phyloP scores from a whole-genome alignment of 92 coral and sea anemone species.

The Umimayanthus chanpuru region DNA sequence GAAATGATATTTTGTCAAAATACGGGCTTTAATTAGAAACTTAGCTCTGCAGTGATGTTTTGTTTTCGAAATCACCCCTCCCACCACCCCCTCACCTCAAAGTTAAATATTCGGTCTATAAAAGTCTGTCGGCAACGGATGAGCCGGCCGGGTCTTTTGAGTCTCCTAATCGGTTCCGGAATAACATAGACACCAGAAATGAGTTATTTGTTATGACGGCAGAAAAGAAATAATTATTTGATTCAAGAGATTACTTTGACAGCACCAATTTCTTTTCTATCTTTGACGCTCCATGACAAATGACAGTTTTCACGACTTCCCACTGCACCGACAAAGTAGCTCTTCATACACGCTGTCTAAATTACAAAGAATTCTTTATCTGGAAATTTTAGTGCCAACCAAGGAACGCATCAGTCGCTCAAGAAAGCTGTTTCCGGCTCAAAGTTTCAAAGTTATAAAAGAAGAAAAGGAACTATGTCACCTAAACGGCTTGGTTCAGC shows the following conservation, averaged over 20 bases:
- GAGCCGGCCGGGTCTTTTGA: not conserved
- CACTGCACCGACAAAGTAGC: not conserved
- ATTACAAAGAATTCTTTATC: not conserved
- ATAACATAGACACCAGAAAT: not conserved
- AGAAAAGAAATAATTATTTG: not conserved
- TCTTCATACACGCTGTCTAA: not conserved
- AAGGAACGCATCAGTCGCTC: not conserved
- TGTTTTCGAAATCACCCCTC: no score
- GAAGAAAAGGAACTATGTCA: not conserved
- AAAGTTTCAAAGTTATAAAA: not conserved
- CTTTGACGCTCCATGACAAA: not conserved
- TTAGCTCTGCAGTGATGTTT: no score
- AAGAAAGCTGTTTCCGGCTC: not conserved
- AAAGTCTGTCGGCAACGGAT: not conserved
- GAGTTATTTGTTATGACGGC: not conserved
- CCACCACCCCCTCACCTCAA: no score
- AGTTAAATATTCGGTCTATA: no score
- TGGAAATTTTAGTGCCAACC: not conserved
- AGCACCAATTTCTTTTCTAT: not conserved
- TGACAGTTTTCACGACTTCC: not conserved
- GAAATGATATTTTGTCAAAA: no score
- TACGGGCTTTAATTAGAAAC: no score
- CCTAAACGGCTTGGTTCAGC: not conserved
- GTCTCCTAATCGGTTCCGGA: not conserved
- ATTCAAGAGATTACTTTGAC: not conserved